A percentile compares a stretch with the other conserved stretches of the same genome.
These are phyloP conservation scores for Chloroceryle inda DNA, from an alignment of 2,797 vertebrate species.

Conservation along the genomic window DNA sequence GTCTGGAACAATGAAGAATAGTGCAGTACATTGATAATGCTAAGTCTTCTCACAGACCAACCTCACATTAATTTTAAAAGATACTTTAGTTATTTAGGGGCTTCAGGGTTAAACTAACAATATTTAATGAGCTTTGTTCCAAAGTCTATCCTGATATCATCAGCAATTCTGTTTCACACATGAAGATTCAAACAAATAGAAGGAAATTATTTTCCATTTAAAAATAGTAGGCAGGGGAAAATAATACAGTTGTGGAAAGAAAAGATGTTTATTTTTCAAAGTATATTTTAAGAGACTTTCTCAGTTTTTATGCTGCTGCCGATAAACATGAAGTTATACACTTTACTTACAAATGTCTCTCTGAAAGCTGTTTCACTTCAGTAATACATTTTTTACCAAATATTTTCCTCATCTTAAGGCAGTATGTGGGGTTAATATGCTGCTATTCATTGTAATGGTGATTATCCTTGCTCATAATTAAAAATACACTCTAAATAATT, in stretches of 20 bases:
- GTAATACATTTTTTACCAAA: background rate
- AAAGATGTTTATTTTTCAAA: background rate
- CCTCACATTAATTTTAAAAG: slow-evolving; percentile 5
- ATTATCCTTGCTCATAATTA: slow-evolving; percentile 35
- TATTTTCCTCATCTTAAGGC: slow-evolving; percentile 63
- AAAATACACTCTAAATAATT: slow-evolving; percentile 52
- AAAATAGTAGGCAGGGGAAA: background rate
- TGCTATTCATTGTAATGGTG: slow-evolving; percentile 48
- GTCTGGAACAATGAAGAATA: background rate
- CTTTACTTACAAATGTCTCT: background rate
- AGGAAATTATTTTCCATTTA: background rate
- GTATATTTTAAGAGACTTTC: background rate
- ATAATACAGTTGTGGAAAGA: background rate
- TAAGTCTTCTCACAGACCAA: background rate
- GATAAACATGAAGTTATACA: background rate
- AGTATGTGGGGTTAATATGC: slow-evolving; percentile 39
- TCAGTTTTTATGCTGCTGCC: background rate
- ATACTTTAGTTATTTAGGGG: background rate
- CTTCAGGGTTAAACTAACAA: background rate
- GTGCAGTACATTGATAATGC: background rate
- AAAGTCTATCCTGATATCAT: background rate
- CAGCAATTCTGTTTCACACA: background rate
- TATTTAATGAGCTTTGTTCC: background rate
- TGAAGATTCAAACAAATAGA: background rate
- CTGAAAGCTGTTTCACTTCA: slow-evolving; percentile 54